Conservation (phyloP, 2,113 vertebrate species). For the Actinemys pallida region DNA sequence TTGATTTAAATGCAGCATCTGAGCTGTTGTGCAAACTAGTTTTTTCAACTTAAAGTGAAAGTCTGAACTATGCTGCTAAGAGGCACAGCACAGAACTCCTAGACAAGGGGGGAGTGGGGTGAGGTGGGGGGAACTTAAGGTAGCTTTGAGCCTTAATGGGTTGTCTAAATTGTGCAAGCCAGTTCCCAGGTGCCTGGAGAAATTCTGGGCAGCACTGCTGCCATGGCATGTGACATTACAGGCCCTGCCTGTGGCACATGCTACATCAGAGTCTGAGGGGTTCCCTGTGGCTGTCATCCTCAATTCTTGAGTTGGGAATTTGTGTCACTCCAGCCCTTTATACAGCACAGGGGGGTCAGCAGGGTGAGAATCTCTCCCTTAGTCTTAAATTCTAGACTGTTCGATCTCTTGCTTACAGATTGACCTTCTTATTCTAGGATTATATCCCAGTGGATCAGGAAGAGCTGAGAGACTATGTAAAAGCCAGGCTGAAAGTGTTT, state of each 20-base stretch:
- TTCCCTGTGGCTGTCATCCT: too few relatives aligned
- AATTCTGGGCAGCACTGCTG: background rate
- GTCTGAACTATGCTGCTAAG: background rate
- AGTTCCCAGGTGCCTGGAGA: background rate
- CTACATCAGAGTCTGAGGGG: background rate
- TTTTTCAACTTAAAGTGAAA: background rate
- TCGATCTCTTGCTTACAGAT: background rate
- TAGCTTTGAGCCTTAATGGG: background rate
- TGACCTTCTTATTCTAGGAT: slow-evolving; percentile 81
- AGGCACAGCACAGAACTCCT: background rate
- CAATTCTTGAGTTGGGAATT: background rate
- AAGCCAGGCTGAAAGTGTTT: slow-evolving; percentile 97
- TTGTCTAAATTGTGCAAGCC: background rate
- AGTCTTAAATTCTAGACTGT: background rate
- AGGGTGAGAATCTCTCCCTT: background rate
- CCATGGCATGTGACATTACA: background rate
- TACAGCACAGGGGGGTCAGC: background rate
- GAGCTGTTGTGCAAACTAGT: background rate
- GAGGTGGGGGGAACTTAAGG: background rate
- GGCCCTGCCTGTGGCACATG: background rate
- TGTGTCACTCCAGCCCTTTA: background rate
- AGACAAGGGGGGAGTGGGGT: background rate
- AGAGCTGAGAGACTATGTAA: slow-evolving; percentile 97
- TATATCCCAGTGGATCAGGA: slow-evolving; percentile 99
- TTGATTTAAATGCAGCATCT: background rate